phyloP scores from a whole-genome alignment of 2,888 invertebrate species.

The Neoascia interrupta region DNA sequence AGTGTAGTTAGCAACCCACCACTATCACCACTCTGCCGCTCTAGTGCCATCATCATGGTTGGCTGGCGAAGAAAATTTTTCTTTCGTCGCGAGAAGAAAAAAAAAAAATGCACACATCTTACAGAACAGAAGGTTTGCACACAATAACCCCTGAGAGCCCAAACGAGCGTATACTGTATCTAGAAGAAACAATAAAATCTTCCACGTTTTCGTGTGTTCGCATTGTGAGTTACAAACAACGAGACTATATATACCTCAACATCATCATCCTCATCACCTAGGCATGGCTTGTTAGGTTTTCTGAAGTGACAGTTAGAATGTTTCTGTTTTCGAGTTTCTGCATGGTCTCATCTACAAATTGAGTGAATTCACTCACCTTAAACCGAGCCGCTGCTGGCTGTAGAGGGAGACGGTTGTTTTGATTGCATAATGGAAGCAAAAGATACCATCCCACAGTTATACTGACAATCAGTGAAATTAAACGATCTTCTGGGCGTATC shows the following conservation, averaged over 20 bases:
- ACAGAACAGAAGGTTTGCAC: not conserved
- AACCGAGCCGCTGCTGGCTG: no score
- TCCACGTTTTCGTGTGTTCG: constrained; percentile 7
- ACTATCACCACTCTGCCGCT: constrained; percentile 7
- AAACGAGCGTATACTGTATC: constrained; percentile 55
- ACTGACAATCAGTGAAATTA: constrained; percentile 20
- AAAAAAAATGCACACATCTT: constrained; percentile 1
- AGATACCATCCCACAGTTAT: constrained; percentile 29
- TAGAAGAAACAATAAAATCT: constrained; percentile 11
- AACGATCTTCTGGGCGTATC: not conserved
- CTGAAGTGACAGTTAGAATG: constrained; percentile 65
- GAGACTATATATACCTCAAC: not conserved
- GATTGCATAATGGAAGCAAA: constrained; percentile 48
- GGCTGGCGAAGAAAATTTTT: constrained; percentile 59
- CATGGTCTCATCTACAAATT: constrained; percentile 64
- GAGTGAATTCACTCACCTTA: constrained; percentile 47
- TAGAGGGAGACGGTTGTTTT: not conserved
- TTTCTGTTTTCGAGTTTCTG: constrained; percentile 46
- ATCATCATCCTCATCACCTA: constrained; percentile 24
- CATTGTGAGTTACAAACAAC: constrained; percentile 27
- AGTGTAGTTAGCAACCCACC: constrained; percentile 59
- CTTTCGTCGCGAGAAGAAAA: constrained; percentile 23
- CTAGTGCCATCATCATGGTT: constrained; percentile 56
- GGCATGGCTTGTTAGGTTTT: constrained; percentile 63
- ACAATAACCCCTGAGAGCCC: constrained; percentile 49